phyloP scores from a whole-genome alignment of 2,888 invertebrate species.

The Limnephilus lunatus region DNA sequence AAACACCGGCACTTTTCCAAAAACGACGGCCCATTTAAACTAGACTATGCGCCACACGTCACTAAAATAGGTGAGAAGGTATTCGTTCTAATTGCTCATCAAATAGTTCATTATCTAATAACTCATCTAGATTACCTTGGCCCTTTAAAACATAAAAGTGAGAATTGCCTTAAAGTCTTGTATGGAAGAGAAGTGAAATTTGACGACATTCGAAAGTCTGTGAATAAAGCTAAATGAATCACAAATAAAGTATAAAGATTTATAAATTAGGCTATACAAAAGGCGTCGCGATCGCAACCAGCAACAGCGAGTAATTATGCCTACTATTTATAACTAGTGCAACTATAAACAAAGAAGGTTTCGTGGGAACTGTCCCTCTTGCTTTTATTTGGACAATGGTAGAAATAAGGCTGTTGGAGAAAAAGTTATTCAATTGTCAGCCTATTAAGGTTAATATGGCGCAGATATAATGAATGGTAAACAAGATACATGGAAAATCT shows the following conservation, averaged over 20 bases:
- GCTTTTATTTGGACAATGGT: conserved; percentile 43
- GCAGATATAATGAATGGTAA: background rate
- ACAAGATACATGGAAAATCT: background rate
- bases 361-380: conserved; percentile 38
- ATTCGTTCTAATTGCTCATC: background rate
- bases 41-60: background rate
- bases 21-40: background rate
- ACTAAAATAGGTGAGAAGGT: background rate
- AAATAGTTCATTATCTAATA: background rate
- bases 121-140: background rate
- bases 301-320: background rate
- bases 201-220: conserved; percentile 22
- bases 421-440: conserved; percentile 39
- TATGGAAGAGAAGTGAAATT: background rate
- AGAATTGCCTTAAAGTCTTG: background rate
- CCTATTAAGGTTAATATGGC: conserved; percentile 32
- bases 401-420: conserved; percentile 29
- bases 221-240: background rate
- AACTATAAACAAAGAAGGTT: conserved; percentile 33
- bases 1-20: background rate
- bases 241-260: background rate
- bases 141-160: conserved; percentile 21
- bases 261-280: conserved; percentile 12
- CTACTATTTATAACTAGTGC: background rate
- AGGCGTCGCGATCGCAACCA: background rate